These are phyloP conservation scores for Scotopteryx bipunctaria DNA, from an alignment of 2,888 invertebrate species.

Conservation along the genomic window DNA sequence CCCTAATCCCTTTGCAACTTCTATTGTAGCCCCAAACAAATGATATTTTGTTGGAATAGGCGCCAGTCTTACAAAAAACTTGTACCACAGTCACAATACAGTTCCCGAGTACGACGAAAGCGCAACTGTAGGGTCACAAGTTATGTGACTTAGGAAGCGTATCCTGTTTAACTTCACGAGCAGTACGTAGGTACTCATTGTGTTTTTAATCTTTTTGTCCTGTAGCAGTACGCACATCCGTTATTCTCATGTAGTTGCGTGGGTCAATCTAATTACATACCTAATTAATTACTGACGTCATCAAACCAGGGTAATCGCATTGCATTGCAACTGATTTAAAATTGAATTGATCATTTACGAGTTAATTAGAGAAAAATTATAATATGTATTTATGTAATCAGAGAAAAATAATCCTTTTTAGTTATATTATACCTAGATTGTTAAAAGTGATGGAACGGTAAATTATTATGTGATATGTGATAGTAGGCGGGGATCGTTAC, in stretches of 20 bases:
- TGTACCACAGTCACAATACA: not conserved
- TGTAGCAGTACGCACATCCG: slow-evolving; percentile 72
- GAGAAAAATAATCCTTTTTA: too few species aligned
- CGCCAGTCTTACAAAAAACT: slow-evolving; percentile 11
- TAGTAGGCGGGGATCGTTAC: too few species aligned
- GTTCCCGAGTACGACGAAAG: too few species aligned
- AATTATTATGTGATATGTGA: too few species aligned
- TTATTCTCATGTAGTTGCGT: slow-evolving; percentile 65
- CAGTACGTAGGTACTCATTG: slow-evolving; percentile 18
- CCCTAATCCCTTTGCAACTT: slow-evolving; percentile 3
- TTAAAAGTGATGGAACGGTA: too few species aligned
- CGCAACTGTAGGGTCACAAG: slow-evolving; percentile 4
- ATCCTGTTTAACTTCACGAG: slow-evolving; percentile 40
- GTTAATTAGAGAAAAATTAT: too few species aligned
- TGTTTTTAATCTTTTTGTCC: slow-evolving; percentile 44
- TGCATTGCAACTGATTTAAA: slow-evolving; percentile 44
- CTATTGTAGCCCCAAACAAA: not conserved
- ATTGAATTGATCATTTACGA: too few species aligned
- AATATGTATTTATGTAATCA: too few species aligned
- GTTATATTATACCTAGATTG: too few species aligned
- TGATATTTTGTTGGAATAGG: slow-evolving; percentile 6
- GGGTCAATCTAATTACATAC: slow-evolving; percentile 69
- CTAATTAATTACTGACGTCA: slow-evolving; percentile 57
- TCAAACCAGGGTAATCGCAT: slow-evolving; percentile 36
- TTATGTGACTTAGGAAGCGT: slow-evolving; percentile 17